Conservation (phyloP, 2,113 vertebrate genomes). For the Hipposideros armiger region DNA sequence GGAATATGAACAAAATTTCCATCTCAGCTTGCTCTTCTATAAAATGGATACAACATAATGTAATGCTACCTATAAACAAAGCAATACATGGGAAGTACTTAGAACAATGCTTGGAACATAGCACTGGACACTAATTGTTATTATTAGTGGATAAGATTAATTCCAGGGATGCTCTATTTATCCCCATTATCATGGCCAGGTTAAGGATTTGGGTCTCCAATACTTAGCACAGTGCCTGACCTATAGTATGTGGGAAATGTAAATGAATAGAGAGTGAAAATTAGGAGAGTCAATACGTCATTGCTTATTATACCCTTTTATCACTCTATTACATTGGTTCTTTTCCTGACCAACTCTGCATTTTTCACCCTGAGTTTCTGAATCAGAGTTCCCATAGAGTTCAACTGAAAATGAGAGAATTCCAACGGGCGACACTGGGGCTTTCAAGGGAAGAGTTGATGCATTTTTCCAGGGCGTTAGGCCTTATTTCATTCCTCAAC, state of each 20-base stretch:
- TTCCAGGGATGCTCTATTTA: not conserved
- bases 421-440: not conserved
- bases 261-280: not conserved
- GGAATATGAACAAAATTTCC: not conserved
- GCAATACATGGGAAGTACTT: not conserved
- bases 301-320: not conserved
- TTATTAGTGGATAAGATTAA: not conserved
- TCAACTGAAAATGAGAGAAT: not conserved
- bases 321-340: not conserved
- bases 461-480: not conserved
- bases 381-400: not conserved
- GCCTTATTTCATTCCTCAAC: not conserved
- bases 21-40: not conserved
- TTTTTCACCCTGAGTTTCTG: not conserved
- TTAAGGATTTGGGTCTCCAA: not conserved
- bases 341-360: not conserved
- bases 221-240: not conserved
- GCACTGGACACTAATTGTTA: not conserved
- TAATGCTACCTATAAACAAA: not conserved
- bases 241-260: not conserved
- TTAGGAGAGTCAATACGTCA: not conserved
- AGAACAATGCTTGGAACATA: not conserved
- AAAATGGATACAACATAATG: not conserved
- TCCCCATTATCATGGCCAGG: rapidly evolving
- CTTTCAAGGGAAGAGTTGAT: not conserved